Evolutionary conservation across 2,888 invertebrate species (phyloP).

Genomic region (Acanthacorydalis orientalis): DNA sequence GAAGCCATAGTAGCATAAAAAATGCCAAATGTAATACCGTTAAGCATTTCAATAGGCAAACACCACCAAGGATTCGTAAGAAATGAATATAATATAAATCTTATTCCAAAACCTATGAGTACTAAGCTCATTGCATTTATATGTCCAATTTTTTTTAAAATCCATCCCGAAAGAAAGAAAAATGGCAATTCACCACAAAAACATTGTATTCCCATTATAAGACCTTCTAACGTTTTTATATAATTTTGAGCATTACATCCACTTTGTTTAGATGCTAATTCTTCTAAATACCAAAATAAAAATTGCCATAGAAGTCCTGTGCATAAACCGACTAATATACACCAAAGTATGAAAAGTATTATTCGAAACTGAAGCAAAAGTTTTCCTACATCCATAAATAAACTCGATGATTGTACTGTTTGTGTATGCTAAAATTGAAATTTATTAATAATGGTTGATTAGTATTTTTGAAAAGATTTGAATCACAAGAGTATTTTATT

Average conservation of each 20-base stretch:
- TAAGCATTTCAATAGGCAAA: constrained; percentile 68
- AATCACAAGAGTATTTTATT: too few relatives aligned
- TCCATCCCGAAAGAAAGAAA: constrained; percentile 63
- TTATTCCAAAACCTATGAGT: constrained; percentile 57
- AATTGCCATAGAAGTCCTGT: constrained; percentile 80
- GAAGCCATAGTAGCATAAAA: constrained; percentile 80
- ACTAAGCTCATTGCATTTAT: constrained; percentile 70
- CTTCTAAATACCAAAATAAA: constrained; percentile 70
- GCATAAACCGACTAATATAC: constrained; percentile 64
- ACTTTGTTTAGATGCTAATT: constrained; percentile 34
- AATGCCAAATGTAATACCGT: constrained; percentile 78
- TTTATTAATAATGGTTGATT: constrained; percentile 1
- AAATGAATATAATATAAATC: constrained; percentile 68
- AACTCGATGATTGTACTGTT: constrained; percentile 45
- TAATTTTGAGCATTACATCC: constrained; percentile 26
- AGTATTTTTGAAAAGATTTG: too few relatives aligned
- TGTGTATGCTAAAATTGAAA: constrained; percentile 38
- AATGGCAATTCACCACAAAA: constrained; percentile 77
- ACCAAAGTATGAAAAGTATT: constrained; percentile 61
- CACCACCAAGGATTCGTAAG: constrained; percentile 69
- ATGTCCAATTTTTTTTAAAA: constrained; percentile 66
- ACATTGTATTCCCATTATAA: constrained; percentile 60
- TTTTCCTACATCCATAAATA: constrained; percentile 48
- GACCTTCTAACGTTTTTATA: constrained; percentile 58
- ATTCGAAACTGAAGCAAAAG: constrained; percentile 49